Base-by-base conservation (phyloP, 1,140 invertebrate species). In the Zaprionus lachaisei region DNA sequence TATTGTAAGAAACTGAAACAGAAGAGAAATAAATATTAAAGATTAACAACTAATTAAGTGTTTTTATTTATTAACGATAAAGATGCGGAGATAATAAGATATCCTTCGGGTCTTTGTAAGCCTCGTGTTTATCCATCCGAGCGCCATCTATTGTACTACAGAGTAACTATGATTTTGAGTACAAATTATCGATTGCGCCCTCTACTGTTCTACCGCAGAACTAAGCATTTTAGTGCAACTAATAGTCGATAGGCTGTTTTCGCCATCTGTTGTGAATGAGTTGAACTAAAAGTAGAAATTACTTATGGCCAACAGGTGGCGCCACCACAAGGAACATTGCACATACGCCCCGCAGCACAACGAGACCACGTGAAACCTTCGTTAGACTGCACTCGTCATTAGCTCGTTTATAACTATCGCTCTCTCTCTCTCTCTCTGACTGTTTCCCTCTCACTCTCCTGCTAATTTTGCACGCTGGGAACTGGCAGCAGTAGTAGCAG, bases 11-110 rank as follows among this genome's bases (percentile, higher is more conserved):
- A 77, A 72, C 47, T 61, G 31, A 77, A 68, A 56, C 47, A 57
- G 49, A 73, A 77, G 38, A 72, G 56, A 77, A 73, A 68, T 73
- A 77, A 73, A 73, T 51, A 74, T 67, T 73, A 67, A 73, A 66
- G 31, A 73, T 67, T 73, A 66, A 67, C 70, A 67, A 51, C 37
- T 47, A 67, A 65, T 38, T 3, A 1, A 22, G 11, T 1, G 2
- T 7, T 15, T 15, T 41, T n/a, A n/a, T 41, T n/a, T 5, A 5
- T 7, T 41, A 7, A 7, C 2, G 28, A 2, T 31, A 31, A 7
- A 31, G 1, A 31, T 7, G 28, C 9, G 28, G 1, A 31, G 7
- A 31, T 31, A 9, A 31, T 31, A 31, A 31, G 6, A 31, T 31
- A 31, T 7, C 1, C 1, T 7, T 28, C 7, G 1, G 7, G 1